phyloP scores from a whole-genome alignment of 1,140 invertebrate genomes.

The Lasioglossum albipes region DNA sequence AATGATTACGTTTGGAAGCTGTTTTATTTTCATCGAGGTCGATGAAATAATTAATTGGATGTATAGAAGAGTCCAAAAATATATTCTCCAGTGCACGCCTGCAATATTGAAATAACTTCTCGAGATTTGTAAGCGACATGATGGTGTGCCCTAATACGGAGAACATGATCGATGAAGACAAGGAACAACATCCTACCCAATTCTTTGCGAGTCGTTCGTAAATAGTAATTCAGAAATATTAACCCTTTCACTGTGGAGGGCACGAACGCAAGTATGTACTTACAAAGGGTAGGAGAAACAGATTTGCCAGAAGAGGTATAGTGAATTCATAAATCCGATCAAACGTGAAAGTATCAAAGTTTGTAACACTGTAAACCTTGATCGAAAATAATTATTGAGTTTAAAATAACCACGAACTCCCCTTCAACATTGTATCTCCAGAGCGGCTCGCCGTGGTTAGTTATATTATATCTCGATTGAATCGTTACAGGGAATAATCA shows the following conservation, averaged over 20 bases:
- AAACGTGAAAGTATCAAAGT: background rate
- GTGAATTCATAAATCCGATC: background rate
- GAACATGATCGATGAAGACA: slow-evolving; percentile 4
- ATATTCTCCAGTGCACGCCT: slow-evolving; percentile 34
- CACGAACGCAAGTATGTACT: background rate
- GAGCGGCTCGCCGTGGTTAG: no score
- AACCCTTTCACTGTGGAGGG: slow-evolving; percentile 7
- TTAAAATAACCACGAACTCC: no score
- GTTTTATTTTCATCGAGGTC: background rate
- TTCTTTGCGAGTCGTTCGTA: slow-evolving; percentile 21
- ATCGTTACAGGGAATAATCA: no score
- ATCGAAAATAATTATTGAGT: background rate
- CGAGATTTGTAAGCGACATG: slow-evolving; percentile 17
- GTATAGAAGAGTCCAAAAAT: background rate
- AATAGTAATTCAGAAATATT: slow-evolving; percentile 28
- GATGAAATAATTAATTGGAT: background rate
- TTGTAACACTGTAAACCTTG: background rate
- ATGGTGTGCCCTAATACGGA: background rate
- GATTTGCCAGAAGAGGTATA: background rate
- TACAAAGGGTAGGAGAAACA: background rate
- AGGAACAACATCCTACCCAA: slow-evolving; percentile 29
- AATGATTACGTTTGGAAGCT: background rate
- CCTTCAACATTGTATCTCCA: no score
- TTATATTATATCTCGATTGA: no score
- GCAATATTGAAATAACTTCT: slow-evolving; percentile 21